Evolutionary conservation across 1,140 invertebrate species (phyloP).

Genomic region (Aphis gossypii): DNA sequence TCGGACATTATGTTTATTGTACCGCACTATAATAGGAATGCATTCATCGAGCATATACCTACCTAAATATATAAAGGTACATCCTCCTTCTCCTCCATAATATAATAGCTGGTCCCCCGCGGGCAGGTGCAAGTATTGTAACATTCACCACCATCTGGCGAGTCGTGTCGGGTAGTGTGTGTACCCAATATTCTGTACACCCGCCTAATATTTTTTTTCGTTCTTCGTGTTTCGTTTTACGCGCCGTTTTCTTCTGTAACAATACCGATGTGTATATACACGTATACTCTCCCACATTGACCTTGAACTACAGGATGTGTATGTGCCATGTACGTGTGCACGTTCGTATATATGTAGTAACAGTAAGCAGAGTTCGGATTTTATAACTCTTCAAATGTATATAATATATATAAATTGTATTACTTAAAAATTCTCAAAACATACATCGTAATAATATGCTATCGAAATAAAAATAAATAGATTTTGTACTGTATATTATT

Average conservation of each 20-base stretch:
- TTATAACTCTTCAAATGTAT: neutral
- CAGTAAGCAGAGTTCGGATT: neutral
- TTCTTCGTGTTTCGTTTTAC: neutral
- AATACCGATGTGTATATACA: neutral
- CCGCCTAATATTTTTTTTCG: neutral
- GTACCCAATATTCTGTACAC: neutral
- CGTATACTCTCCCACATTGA: neutral
- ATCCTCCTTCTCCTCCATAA: neutral
- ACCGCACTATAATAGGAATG: neutral
- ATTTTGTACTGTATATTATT: too few relatives aligned
- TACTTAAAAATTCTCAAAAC: too few relatives aligned
- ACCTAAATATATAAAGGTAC: neutral
- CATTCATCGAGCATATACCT: neutral
- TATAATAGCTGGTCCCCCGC: neutral
- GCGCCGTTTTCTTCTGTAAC: neutral
- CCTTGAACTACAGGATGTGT: neutral
- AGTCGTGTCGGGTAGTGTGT: neutral
- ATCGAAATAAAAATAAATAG: too few relatives aligned
- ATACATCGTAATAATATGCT: too few relatives aligned
- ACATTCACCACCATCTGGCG: constrained; percentile 2
- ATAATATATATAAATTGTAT: too few relatives aligned
- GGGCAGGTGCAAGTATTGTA: neutral
- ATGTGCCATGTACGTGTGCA: neutral
- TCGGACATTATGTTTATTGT: neutral
- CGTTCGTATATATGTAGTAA: neutral